Evolutionary conservation across 1,140 invertebrate genomes (phyloP), one percentile per base, ranked within the genome.

Genomic region (Neotoxoptera formosana): DNA sequence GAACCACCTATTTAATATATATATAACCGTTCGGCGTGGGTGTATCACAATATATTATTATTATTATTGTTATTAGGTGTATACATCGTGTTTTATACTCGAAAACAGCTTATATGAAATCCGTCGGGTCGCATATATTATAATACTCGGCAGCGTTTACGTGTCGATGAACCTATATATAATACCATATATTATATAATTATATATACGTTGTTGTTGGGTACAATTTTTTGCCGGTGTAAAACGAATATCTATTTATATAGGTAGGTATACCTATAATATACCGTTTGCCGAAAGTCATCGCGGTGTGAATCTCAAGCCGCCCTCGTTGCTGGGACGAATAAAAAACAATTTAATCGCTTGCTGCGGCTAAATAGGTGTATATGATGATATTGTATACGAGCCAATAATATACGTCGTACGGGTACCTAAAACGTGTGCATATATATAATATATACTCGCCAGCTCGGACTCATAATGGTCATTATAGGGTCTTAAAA

Each of bases 401-500:
- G 1, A 0, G 4, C n/a, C 60, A n/a, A 76, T 76, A 76, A 76
- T 76, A 76, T 76, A 76, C 30, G 60, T 41, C 41, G 41, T 2
- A 76, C 60, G 30, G 30, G n/a, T 76, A 76, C n/a, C n/a, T n/a
- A n/a, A n/a, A n/a, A n/a, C n/a, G n/a, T 76, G 60, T n/a, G 60
- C 60, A n/a, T n/a, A n/a, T n/a, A n/a, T n/a, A n/a, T n/a, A n/a
- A n/a, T n/a, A n/a, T n/a, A n/a, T 76, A 76, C 14, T n/a, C n/a
- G 60, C n/a, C n/a, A n/a, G n/a, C 4, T 7, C 30, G 60, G 30
- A 34, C 41, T 41, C 30, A 45, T 84, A 47, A 86, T 86, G 84
- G 45, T 86, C 41, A 86, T 86, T 86, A n/a, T n/a, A 86, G 36
- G 45, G 41, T 47, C 41, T 86, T 86, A 47, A 86, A 67, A n/a